Evolutionary conservation across 2,113 vertebrate species (phyloP), one percentile per base, ranked within the genome.

Genomic region (Rhinolophus sinicus): DNA sequence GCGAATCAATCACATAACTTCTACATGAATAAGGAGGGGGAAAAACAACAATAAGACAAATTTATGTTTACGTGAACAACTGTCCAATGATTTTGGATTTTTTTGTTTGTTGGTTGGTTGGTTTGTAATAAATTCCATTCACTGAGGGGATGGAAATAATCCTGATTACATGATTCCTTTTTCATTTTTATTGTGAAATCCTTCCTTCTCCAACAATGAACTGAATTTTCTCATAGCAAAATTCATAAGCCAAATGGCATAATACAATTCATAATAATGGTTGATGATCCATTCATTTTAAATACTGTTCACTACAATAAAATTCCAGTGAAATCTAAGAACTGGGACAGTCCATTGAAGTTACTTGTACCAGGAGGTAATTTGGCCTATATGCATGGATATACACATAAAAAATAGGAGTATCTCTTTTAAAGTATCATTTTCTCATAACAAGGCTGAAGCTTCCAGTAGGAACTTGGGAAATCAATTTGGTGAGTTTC

Each of bases 181-280:
- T 87, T 88, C 44, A 52, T 11, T 58, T 95, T 88, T n/a, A 93
- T 80, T 56, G 69, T 70, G 16, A 95, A 96, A n/a, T 73, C 18
- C 4, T 76, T 86, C 60, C 54, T 81, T 92, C 58, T 52, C 35
- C 33, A 47, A 76, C 65, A 80, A 69, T 47, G 44, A 82, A 47
- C 38, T 52, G 69, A 95, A 90, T 87, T 50, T 86, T 77, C 69
- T n/a, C 50, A 73, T 62, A 80, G 70, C 30, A 44, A 92, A 93
- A 77, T 65, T 56, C 44, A 70, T 47, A 73, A 78, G 62, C 3
- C 50, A 84, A 92, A 87, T 52, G 56, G 19, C 12, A 40, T 11
- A 64, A 62, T 58, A 26, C 15, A 70, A 78, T 77, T 90, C 9
- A 11, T 58, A 69, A 65, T 30, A 72, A 22, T 11, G 8, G 16